Base-by-base conservation (phyloP, 2,888 invertebrate species). In the Catonia carolina region DNA sequence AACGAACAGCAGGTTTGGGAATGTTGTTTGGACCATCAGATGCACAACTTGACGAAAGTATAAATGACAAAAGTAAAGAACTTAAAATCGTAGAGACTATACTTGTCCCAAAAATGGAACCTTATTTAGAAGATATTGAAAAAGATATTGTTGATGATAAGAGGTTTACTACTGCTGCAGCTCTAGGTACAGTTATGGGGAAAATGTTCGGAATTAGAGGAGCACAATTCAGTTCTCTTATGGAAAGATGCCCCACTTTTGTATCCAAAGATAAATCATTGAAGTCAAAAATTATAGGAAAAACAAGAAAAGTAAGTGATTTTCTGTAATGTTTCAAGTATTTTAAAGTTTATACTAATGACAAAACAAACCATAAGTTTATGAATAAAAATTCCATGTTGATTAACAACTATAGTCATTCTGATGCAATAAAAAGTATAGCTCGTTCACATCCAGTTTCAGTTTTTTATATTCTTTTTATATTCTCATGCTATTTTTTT, bases 11-110 rank as follows among this genome's bases (percentile, higher is more conserved):
- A 33, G 96, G 96, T 1, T 76, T 96, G 59, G 93, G 89, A 12
- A 86, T 86, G 50, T 81, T 97, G 64, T 96, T 89, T 74, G 96
- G 95, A 1, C 91, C 93, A 0, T 80, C 83, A 18, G 93, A 93
- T 74, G 78, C 81, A 59, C 81, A 86, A 64, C 77, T 92, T 2
- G 82, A 86, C 65, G 85, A 88, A 70, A 86, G 89, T 62, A 84
- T 85, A 69, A 81, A 85, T 57, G 92, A 94, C 70, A 86, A 85
- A 72, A 74, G 76, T 55, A 85, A 85, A 70, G 92, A 93, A 72
- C 75, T 79, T 56, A 83, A 82, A 70, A 80, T 88, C 53, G 82
- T 87, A 61, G 89, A 90, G 70, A 80, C 78, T 61, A 79, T 85
- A 61, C 77, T 91, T 37, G 71, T 85, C 68, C 85, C 86, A 49